phyloP scores from a whole-genome alignment of 2,888 invertebrate species.

The Clitarchus hookeri region DNA sequence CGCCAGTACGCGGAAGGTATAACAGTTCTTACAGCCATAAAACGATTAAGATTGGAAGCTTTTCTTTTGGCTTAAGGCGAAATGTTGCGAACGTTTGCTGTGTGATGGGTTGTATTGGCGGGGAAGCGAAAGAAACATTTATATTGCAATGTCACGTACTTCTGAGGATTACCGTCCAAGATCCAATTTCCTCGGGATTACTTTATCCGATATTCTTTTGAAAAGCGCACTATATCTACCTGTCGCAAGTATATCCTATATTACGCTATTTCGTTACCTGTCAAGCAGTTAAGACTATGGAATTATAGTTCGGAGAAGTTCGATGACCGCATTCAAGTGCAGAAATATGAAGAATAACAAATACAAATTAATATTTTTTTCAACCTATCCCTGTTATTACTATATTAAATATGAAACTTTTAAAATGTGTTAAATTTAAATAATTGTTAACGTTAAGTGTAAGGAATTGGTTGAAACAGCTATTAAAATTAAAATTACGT shows the following conservation, averaged over 20 bases:
- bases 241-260: not conserved
- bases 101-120: not conserved
- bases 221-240: not conserved
- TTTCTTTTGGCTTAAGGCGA: not conserved
- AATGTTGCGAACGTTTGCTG: not conserved
- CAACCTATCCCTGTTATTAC: too few species aligned
- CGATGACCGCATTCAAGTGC: too few species aligned
- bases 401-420: too few species aligned
- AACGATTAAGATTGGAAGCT: not conserved
- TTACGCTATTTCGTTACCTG: not conserved
- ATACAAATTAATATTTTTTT: too few species aligned
- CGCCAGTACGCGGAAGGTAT: too few species aligned
- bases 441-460: too few species aligned
- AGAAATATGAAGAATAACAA: too few species aligned
- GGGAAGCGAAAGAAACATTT: not conserved
- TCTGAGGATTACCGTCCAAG: not conserved
- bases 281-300: not conserved
- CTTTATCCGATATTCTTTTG: not conserved
- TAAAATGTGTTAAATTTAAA: too few species aligned
- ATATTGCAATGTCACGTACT: not conserved
- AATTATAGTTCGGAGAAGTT: too few species aligned
- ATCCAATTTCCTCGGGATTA: slow-evolving; percentile 3
- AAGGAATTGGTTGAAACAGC: too few species aligned
- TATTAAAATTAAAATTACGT: too few species aligned
- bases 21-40: too few species aligned